Base-by-base conservation (phyloP, 2,888 invertebrate species). In the Automeris io region DNA sequence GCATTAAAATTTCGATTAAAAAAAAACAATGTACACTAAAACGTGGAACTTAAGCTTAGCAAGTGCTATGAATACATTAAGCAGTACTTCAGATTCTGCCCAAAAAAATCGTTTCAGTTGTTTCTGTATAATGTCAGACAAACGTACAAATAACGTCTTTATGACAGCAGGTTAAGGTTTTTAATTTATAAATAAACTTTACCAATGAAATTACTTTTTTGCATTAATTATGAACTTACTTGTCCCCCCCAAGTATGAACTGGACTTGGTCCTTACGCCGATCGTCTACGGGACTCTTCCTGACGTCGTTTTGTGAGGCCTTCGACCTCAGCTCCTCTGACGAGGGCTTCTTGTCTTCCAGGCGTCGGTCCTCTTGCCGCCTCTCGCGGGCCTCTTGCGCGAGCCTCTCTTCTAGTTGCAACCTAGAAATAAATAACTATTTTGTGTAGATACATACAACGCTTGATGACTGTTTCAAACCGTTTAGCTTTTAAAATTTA, bases 181-280 rank as follows among this genome's bases (percentile, higher is more conserved):
- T n/a, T n/a, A n/a, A n/a, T n/a, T n/a, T n/a, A n/a, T n/a, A n/a
- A n/a, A n/a, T n/a, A n/a, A n/a, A n/a, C n/a, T n/a, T n/a, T n/a
- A n/a, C n/a, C 2, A 4, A 7, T 5, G 18, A 2, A 18, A 29
- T 8, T 18, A 2, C 8, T 2, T 9, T 11, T 19, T 19, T 19
- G 4, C 11, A 4, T 1, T 19, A 3, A 19, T 19, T 1, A 18
- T 26, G 4, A 31, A 69, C 81, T 72, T 32, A 85, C 85, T 83
- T 87, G 39, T 87, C 87, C 0, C 87, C 87, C 0, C 87, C 87
- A 5, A 87, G 47, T 22, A 79, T 57, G 43, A 87, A 87, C 40
- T 85, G 79, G 25, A 87, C 86, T 26, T 65, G 69, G 7, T 83
- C 86, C 42, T 67, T 67, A 35, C 66, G 62, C 41, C 72, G 51